Base-by-base conservation (phyloP, 2,113 vertebrate genomes). In the Seriola aureovittata region DNA sequence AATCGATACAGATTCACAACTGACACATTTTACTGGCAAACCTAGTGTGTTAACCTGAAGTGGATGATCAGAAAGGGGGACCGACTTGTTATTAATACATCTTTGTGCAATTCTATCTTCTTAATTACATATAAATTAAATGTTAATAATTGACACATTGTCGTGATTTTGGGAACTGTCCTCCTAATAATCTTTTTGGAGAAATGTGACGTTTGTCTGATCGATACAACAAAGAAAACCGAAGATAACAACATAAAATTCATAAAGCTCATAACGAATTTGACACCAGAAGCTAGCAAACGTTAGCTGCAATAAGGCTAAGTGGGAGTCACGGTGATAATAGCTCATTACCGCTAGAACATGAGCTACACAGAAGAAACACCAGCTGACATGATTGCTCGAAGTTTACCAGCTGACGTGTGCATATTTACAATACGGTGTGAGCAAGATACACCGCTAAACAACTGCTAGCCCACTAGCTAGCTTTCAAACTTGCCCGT, bases 1-100 rank as follows among this genome's bases (percentile, higher is more conserved):
- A n/a, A 89, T 85, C 72, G 75, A 78, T 81, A 63, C 17, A 80
- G 50, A 75, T n/a, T 52, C 29, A 79, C 21, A 52, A 13, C 2
- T 73, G 25, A 73, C 72, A 62, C 4, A 54, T 19, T 62, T 58
- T 54, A 12, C 12, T 1, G 8, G 50, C 3, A 60, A 42, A 38
- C 23, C 4, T 42, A 50, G 0, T 52, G 4, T 29, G 52, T 14
- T 29, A 19, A 8, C 0, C 3, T 2, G 16, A 60, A 50, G 54
- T 21, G 4, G 12, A 32, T 21, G 29, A 46, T 54, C 29, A 2
- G 5, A 68, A n/a, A 50, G 9, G n/a, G 32, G 2, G n/a, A 12
- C 34, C 9, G 13, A 8, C 2, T 10, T 40, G 0, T 58, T 3
- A 52, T 48, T 23, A 55, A 69, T 74, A 48, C 21, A 42, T 6